These are phyloP conservation scores for Rhinoptilus africanus DNA, from an alignment of 2,113 vertebrate genomes.

Conservation along the genomic window DNA sequence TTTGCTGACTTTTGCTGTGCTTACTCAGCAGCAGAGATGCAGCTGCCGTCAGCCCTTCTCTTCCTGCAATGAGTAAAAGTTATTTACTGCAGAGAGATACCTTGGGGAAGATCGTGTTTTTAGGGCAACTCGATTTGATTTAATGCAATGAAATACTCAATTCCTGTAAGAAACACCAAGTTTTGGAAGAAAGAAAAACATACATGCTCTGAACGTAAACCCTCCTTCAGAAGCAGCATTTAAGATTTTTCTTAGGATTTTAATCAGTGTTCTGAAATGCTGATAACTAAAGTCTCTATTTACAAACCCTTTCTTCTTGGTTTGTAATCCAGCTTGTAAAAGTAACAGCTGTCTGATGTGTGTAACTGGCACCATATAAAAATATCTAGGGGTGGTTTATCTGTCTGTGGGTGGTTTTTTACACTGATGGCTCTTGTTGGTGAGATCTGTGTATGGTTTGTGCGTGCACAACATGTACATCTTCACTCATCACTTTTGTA, in stretches of 20 bases:
- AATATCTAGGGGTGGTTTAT: background rate
- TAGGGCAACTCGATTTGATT: background rate
- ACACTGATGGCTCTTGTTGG: background rate
- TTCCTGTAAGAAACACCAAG: background rate
- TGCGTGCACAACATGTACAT: fast-evolving
- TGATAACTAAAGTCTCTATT: background rate
- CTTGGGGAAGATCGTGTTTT: background rate
- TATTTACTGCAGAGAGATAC: background rate
- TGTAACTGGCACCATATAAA: background rate
- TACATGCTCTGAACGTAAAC: background rate
- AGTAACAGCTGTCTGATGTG: background rate
- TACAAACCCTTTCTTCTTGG: background rate
- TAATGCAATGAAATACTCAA: background rate
- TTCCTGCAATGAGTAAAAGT: background rate
- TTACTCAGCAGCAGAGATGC: background rate
- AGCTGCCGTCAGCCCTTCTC: background rate
- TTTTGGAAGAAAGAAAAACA: background rate
- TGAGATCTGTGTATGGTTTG: background rate
- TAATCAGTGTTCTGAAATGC: background rate
- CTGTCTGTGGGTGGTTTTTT: background rate
- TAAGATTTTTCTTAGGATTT: background rate
- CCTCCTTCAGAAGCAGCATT: background rate
- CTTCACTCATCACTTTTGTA: background rate
- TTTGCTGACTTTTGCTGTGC: background rate
- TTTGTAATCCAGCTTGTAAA: background rate